phyloP scores from a whole-genome alignment of 2,888 invertebrate species.

The Macrophya alboannulata region DNA sequence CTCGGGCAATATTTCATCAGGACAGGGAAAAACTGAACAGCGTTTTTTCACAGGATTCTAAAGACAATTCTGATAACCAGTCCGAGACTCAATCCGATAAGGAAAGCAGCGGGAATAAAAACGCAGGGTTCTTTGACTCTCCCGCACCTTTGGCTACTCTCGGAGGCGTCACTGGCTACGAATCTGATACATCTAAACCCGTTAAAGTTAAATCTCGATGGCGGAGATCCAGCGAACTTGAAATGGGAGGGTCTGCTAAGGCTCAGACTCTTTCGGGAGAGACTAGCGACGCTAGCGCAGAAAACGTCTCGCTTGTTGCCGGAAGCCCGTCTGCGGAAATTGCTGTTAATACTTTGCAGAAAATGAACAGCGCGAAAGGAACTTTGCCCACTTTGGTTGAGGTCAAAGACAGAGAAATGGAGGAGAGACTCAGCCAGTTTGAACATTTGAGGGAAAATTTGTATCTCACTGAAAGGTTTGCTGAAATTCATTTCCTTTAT shows the following conservation, averaged over 20 bases:
- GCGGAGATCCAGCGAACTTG: conserved; percentile 89
- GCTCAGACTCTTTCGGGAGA: neutral
- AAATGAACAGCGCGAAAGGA: conserved; percentile 73
- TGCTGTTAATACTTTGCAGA: conserved; percentile 79
- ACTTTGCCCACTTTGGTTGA: conserved; percentile 80
- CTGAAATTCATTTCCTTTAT: neutral
- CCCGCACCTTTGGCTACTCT: conserved; percentile 68
- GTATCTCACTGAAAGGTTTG: conserved; percentile 90
- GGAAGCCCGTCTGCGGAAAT: conserved; percentile 2
- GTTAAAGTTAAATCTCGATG: conserved; percentile 91
- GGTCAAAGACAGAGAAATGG: conserved; percentile 82
- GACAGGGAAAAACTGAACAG: conserved; percentile 71
- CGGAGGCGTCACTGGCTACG: conserved; percentile 71
- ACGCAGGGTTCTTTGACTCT: conserved; percentile 66
- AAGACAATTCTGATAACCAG: conserved; percentile 71
- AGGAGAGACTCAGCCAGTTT: conserved; percentile 87
- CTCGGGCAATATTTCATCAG: conserved; percentile 66
- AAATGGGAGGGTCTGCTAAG: conserved; percentile 81
- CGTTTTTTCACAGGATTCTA: conserved; percentile 58
- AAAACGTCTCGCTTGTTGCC: conserved; percentile 46
- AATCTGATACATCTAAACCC: conserved; percentile 82
- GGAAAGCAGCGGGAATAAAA: conserved; percentile 71
- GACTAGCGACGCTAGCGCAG: conserved; percentile 37
- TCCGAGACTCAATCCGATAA: conserved; percentile 75
- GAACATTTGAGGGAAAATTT: conserved; percentile 92